A percentile compares a stretch with the other conserved stretches of the same genome.
phyloP scores from a whole-genome alignment of 2,797 vertebrate species.

The Callimico goeldii region DNA sequence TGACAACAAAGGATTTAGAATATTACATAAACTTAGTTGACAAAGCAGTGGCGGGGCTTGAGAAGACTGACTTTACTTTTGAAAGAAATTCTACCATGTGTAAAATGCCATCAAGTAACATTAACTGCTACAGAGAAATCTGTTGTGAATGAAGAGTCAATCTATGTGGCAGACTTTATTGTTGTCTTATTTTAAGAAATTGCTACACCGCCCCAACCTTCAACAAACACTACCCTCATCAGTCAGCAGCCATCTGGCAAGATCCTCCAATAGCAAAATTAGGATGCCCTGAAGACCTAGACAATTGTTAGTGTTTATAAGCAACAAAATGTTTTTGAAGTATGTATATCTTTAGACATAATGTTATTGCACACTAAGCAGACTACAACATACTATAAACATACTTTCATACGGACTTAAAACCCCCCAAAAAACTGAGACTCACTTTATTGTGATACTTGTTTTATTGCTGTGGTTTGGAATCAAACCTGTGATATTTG shows the following conservation, averaged over 20 bases:
- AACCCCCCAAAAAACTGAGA: not conserved
- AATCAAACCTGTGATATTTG: not conserved
- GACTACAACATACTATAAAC: not conserved
- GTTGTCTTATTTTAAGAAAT: not conserved
- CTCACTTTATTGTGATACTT: not conserved
- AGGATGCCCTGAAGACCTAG: not conserved
- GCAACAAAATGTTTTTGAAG: not conserved
- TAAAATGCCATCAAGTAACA: not conserved
- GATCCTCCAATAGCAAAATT: not conserved
- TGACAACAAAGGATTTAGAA: not conserved
- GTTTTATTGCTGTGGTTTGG: not conserved
- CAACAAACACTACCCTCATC: not conserved
- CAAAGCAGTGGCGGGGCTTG: not conserved
- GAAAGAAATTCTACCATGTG: not conserved
- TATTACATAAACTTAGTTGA: not conserved
- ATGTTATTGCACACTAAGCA: not conserved
- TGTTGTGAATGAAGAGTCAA: not conserved
- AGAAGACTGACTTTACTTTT: not conserved
- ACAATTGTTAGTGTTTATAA: not conserved
- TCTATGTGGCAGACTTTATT: not conserved
- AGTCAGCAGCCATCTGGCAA: not conserved
- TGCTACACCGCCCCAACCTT: too few relatives aligned
- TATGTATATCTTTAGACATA: not conserved
- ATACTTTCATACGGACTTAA: not conserved
- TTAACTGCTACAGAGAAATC: not conserved